Evolutionary conservation across 2,797 vertebrate species (phyloP).

Genomic region (Gallinago nigripennis): DNA sequence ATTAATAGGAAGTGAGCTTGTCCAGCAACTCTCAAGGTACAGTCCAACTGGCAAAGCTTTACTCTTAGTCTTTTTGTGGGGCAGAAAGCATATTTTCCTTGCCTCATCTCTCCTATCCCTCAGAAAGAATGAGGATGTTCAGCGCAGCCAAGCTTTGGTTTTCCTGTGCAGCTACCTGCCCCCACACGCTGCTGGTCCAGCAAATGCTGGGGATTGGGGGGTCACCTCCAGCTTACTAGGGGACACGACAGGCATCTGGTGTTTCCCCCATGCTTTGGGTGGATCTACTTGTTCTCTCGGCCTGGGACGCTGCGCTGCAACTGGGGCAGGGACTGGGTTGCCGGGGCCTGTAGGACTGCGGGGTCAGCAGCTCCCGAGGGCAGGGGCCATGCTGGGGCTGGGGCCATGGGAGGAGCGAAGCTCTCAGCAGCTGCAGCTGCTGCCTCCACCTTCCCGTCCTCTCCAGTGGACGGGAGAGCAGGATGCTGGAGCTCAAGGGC

Average conservation of each 20-base stretch:
- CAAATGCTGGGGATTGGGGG: background rate
- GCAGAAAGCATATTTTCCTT: background rate
- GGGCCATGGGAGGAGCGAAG: background rate
- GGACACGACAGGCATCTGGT: background rate
- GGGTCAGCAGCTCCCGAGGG: background rate
- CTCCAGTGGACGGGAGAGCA: background rate
- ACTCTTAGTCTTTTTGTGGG: background rate
- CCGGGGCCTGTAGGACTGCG: accelerated
- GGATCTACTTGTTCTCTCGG: background rate
- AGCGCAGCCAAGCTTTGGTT: background rate
- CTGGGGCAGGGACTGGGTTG: background rate
- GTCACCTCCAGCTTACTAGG: background rate
- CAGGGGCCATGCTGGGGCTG: background rate
- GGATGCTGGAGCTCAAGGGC: background rate
- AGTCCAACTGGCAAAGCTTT: background rate
- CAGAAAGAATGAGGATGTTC: background rate
- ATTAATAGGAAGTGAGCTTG: background rate
- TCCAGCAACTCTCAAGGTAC: background rate
- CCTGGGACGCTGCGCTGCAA: background rate
- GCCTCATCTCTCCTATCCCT: background rate
- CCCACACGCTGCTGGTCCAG: background rate
- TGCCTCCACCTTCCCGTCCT: background rate
- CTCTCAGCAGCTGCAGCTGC: background rate
- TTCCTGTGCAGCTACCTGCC: background rate
- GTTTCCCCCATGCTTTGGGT: background rate